phyloP scores from a whole-genome alignment of 1,140 invertebrate species.

The Calephelis nemesis region DNA sequence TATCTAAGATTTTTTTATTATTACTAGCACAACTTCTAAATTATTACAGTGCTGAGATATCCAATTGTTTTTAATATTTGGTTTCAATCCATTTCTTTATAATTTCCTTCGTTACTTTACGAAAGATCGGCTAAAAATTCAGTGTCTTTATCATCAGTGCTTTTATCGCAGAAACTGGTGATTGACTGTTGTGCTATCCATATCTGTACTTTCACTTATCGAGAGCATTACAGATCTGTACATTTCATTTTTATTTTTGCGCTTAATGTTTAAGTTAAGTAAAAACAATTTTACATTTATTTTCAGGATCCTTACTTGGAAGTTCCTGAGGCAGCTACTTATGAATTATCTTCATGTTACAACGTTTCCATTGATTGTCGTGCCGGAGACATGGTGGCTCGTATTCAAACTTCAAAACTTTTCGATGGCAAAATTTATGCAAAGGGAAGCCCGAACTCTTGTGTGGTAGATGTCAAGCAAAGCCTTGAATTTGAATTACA shows the following conservation, averaged over 20 bases:
- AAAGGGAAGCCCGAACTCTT: conserved; percentile 94
- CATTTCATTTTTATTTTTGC: too few relatives aligned
- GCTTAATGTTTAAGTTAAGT: conserved; percentile 10
- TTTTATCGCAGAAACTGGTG: too few relatives aligned
- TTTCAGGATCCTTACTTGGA: conserved; percentile 92
- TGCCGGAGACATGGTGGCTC: conserved; percentile 94
- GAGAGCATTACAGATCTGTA: too few relatives aligned
- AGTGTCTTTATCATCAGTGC: too few relatives aligned
- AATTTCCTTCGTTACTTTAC: too few relatives aligned
- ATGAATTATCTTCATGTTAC: conserved; percentile 95
- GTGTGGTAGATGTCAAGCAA: conserved; percentile 91
- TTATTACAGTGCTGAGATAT: too few relatives aligned
- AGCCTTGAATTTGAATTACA: conserved; percentile 92
- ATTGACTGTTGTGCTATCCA: too few relatives aligned
- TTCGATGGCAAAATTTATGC: conserved; percentile 97
- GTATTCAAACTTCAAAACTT: conserved; percentile 93
- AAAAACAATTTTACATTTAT: conserved; percentile 22
- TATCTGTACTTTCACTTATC: too few relatives aligned
- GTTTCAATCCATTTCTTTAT: neutral
- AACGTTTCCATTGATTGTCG: conserved; percentile 96
- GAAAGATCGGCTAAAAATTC: too few relatives aligned
- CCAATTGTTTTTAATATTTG: neutral
- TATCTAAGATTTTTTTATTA: neutral
- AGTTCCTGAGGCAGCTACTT: conserved; percentile 92
- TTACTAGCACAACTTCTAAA: too few relatives aligned